Evolutionary conservation across 2,113 vertebrate genomes (phyloP).

Genomic region (Eulacestoma nigropectus): DNA sequence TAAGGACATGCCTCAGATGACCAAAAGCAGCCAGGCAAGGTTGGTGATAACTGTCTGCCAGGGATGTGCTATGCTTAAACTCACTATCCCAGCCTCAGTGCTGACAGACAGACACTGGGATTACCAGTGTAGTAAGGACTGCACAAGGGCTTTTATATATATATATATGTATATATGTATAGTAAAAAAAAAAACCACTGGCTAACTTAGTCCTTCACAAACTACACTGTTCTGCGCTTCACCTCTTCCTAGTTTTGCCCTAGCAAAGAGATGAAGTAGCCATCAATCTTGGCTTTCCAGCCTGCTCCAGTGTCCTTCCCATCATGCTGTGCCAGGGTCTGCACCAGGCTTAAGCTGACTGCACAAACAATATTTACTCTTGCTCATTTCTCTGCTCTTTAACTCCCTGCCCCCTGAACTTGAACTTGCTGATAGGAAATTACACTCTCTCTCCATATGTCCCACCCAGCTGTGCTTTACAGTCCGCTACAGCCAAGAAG

Average conservation of each 20-base stretch:
- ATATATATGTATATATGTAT: too few species aligned
- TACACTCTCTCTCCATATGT: neutral
- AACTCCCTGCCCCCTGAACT: neutral
- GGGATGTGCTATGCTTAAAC: neutral
- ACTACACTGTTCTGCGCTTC: neutral
- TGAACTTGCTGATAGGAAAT: neutral
- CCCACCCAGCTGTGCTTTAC: neutral
- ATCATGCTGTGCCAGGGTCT: fast-evolving
- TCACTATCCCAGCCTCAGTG: neutral
- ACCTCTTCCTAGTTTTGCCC: neutral
- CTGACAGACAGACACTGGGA: neutral
- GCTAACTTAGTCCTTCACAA: neutral
- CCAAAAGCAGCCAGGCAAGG: neutral
- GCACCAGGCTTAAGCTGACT: neutral
- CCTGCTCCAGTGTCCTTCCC: neutral
- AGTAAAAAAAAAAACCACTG: neutral
- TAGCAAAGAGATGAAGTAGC: neutral
- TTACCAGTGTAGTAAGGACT: neutral
- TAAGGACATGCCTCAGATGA: neutral
- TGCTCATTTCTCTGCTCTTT: neutral
- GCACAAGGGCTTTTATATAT: neutral
- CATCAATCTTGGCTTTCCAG: neutral
- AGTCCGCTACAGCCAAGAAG: neutral
- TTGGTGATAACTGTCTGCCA: neutral
- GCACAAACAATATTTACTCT: neutral